Percentiles rank a stretch among this genome's conserved stretches.
Conservation (phyloP, 2,888 invertebrate genomes). For the Alitta virens region DNA sequence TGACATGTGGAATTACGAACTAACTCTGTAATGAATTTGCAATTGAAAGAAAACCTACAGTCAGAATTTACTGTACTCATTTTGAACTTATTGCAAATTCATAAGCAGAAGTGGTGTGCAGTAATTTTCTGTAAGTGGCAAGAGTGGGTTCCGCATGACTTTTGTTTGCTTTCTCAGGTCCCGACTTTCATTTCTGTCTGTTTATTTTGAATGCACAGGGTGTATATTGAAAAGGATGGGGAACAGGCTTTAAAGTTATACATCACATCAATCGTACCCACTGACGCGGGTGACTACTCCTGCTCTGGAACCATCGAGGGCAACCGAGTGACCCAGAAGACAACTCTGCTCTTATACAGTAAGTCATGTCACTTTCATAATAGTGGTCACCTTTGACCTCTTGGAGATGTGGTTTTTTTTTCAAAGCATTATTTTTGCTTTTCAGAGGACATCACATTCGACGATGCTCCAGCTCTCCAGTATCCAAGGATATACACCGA, state of each 20-base stretch:
- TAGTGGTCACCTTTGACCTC: not conserved
- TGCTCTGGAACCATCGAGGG: conserved; percentile 27
- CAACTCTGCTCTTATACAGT: conserved; percentile 10
- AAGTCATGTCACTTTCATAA: conserved; percentile 1
- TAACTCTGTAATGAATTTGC: too few species aligned
- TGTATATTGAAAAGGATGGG: conserved; percentile 25
- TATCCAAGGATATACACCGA: conserved; percentile 23
- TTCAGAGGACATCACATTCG: conserved; percentile 35
- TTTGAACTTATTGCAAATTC: too few species aligned
- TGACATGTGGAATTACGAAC: too few species aligned
- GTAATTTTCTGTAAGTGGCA: too few species aligned
- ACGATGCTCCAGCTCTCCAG: conserved; percentile 28
- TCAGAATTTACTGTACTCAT: too few species aligned
- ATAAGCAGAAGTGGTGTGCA: too few species aligned
- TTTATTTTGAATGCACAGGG: conserved; percentile 12
- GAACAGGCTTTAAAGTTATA: conserved; percentile 24
- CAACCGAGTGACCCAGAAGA: conserved; percentile 7
- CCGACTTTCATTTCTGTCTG: too few species aligned
- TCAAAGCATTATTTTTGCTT: conserved; percentile 3
- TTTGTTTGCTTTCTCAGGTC: too few species aligned
- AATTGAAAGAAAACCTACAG: too few species aligned
- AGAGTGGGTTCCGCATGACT: too few species aligned
- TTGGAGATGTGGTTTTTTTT: not conserved
- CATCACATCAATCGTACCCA: conserved; percentile 22
- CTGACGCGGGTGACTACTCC: conserved; percentile 26